A percentile compares a stretch with the other conserved stretches of the same genome.
phyloP scores from a whole-genome alignment of 1,140 invertebrate genomes.

The Nasonia vitripennis region DNA sequence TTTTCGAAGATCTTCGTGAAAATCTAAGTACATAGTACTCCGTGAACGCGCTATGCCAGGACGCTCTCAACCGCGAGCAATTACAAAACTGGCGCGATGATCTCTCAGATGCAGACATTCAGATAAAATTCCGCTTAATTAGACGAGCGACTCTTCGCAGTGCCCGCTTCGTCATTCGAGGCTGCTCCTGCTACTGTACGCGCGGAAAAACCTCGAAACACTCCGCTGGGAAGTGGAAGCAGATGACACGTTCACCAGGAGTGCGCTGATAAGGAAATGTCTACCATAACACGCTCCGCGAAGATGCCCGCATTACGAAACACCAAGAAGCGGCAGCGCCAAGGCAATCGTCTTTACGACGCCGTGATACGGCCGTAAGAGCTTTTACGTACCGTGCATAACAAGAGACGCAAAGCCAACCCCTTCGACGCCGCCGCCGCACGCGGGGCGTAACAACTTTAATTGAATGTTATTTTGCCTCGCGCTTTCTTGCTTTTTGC shows the following conservation, averaged over 20 bases:
- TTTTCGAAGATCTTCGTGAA: background rate
- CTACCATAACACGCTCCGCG: slow-evolving; percentile 32
- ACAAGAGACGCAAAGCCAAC: slow-evolving; percentile 36
- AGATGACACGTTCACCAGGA: slow-evolving; percentile 55
- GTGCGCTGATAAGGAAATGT: slow-evolving; percentile 51
- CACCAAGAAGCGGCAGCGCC: slow-evolving; percentile 13
- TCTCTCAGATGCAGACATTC: slow-evolving; percentile 42
- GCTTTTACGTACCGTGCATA: slow-evolving; percentile 48
- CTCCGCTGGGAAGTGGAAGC: slow-evolving; percentile 34
- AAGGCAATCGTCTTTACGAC: slow-evolving; percentile 53
- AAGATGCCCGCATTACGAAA: slow-evolving; percentile 52
- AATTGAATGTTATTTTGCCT: slow-evolving; percentile 47
- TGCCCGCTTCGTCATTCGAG: slow-evolving; percentile 19
- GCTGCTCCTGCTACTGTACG: background rate
- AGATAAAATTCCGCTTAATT: slow-evolving; percentile 52
- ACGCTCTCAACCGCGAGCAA: background rate
- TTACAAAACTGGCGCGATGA: slow-evolving; percentile 38
- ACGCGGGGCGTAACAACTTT: slow-evolving; percentile 45
- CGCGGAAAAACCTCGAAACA: slow-evolving; percentile 3
- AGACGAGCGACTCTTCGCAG: slow-evolving; percentile 16
- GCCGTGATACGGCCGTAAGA: slow-evolving; percentile 48
- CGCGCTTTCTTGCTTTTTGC: background rate
- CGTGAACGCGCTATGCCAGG: background rate
- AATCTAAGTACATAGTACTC: background rate
- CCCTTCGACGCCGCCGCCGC: slow-evolving; percentile 1